phyloP scores from a whole-genome alignment of 2,113 vertebrate genomes.

The Terrapene triunguis region DNA sequence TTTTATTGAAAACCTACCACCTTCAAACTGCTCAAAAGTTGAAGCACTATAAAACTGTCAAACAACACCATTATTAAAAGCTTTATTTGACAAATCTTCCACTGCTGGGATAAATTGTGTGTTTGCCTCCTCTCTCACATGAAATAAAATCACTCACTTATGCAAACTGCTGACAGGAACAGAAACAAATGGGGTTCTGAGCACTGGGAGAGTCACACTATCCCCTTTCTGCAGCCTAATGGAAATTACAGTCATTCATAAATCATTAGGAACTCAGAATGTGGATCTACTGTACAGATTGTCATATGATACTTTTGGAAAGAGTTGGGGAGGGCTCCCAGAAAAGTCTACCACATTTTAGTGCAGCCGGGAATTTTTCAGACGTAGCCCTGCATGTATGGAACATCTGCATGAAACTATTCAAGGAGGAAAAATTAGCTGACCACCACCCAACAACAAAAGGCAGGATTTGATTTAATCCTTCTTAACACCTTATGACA shows the following conservation, averaged over 20 bases:
- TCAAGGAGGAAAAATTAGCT: not conserved
- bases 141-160: slow-evolving; percentile 85
- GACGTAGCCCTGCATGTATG: not conserved
- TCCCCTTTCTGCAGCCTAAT: slow-evolving; percentile 73
- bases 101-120: slow-evolving; percentile 80
- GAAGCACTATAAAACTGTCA: slow-evolving; percentile 85
- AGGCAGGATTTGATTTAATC: not conserved
- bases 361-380: not conserved
- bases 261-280: slow-evolving; percentile 60
- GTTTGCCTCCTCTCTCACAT: slow-evolving; percentile 77
- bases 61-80: slow-evolving; percentile 85
- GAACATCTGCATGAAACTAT: not conserved
- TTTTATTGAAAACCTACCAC: slow-evolving; percentile 87
- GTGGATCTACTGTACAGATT: slow-evolving; percentile 3
- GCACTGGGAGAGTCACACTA: slow-evolving; percentile 67
- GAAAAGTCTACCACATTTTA: not conserved
- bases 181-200: slow-evolving; percentile 81
- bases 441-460: not conserved
- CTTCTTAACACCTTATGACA: not conserved
- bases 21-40: slow-evolving; percentile 81
- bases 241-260: slow-evolving; percentile 68
- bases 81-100: slow-evolving; percentile 84
- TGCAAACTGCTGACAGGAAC: slow-evolving; percentile 83
- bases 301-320: not conserved
- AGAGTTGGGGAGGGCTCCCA: not conserved